Percentiles rank a stretch among this genome's conserved stretches.
Conservation (phyloP, 2,888 invertebrate genomes). For the Erynnis tages region DNA sequence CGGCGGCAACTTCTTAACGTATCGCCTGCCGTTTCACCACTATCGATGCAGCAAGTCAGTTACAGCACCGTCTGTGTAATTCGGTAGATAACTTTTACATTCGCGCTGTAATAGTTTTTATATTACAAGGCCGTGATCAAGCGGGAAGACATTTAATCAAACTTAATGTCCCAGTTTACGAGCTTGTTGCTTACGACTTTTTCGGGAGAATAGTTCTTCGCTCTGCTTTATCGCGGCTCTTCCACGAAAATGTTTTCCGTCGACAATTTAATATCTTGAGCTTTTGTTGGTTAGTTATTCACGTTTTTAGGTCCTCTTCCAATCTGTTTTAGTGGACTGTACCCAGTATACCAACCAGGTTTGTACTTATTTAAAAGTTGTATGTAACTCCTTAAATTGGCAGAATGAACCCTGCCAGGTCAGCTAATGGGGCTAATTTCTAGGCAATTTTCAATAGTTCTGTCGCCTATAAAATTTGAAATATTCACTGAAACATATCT, state of each 20-base stretch:
- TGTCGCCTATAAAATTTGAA: too few relatives aligned
- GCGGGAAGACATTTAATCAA: conserved; percentile 32
- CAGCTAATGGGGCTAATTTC: too few relatives aligned
- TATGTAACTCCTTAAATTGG: too few relatives aligned
- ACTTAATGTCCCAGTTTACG: conserved; percentile 33
- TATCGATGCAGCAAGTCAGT: background rate
- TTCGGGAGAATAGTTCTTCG: conserved; percentile 24
- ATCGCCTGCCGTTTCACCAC: background rate
- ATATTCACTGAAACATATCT: too few relatives aligned
- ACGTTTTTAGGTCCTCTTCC: conserved; percentile 6
- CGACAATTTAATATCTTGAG: conserved; percentile 23
- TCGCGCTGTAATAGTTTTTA: conserved; percentile 35
- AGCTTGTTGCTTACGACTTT: conserved; percentile 31
- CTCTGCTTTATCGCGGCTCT: conserved; percentile 18
- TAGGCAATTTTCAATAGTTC: too few relatives aligned
- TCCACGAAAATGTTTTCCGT: conserved; percentile 22
- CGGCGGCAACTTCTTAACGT: background rate
- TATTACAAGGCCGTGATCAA: conserved; percentile 29
- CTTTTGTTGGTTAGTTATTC: conserved; percentile 17
- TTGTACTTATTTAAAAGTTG: too few relatives aligned
- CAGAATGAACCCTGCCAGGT: too few relatives aligned
- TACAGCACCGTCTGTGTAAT: conserved; percentile 31
- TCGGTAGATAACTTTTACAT: conserved; percentile 34
- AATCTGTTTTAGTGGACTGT: too few relatives aligned
- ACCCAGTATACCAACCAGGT: too few relatives aligned